phyloP scores from a whole-genome alignment of 2,797 vertebrate genomes.

The Oophaga sylvatica region DNA sequence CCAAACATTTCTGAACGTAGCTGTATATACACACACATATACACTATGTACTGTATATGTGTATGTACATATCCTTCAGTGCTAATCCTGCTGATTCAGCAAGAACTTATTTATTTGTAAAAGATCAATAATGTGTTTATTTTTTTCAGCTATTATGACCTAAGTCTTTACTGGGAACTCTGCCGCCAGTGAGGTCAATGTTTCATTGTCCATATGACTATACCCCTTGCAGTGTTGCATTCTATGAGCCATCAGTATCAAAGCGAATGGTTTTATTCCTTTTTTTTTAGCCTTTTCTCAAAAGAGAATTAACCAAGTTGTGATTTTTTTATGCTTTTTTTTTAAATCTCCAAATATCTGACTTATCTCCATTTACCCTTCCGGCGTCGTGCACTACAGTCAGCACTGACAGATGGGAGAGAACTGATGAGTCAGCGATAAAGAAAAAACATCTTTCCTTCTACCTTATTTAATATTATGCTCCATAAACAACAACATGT shows the following conservation, averaged over 20 bases:
- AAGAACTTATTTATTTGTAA: no score
- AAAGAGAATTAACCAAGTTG: neutral
- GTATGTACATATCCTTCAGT: no score
- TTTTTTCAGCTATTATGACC: neutral
- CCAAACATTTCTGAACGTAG: no score
- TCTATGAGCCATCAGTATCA: neutral
- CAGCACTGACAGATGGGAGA: constrained; percentile 47
- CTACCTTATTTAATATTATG: constrained; percentile 13
- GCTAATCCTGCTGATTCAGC: no score
- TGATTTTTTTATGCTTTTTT: neutral
- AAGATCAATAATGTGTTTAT: no score
- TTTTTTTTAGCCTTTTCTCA: neutral
- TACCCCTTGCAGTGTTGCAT: neutral
- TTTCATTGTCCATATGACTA: neutral
- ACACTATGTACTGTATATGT: no score
- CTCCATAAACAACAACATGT: constrained; percentile 20
- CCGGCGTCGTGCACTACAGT: constrained; percentile 23
- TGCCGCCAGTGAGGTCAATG: neutral
- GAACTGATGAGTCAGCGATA: constrained; percentile 32
- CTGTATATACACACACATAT: no score
- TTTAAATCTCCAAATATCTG: neutral
- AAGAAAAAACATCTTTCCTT: constrained; percentile 18
- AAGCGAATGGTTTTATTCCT: neutral
- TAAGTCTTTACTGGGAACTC: neutral
- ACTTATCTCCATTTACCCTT: constrained; percentile 27